A percentile compares a stretch with the other conserved stretches of the same genome.
These are phyloP conservation scores for Sarcophaga carnaria DNA, from an alignment of 2,888 invertebrate species.

Conservation along the genomic window DNA sequence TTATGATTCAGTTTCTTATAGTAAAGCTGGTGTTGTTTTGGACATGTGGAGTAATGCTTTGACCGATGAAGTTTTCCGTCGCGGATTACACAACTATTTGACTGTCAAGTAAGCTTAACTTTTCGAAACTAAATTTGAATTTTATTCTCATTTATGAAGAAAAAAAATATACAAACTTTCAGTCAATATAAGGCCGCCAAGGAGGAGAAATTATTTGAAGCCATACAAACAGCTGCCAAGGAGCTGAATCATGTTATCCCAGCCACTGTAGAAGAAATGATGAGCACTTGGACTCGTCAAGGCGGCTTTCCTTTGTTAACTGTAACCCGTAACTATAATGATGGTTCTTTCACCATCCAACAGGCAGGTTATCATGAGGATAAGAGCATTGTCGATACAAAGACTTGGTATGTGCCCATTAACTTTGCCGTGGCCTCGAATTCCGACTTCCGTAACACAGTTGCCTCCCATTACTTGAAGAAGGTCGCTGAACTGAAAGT, in stretches of 20 bases:
- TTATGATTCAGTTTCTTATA: conserved; percentile 93
- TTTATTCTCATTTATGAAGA: no score
- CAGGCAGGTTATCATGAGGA: conserved; percentile 81
- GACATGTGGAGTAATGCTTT: conserved; percentile 79
- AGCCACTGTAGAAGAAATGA: conserved; percentile 84
- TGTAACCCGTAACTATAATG: conserved; percentile 82
- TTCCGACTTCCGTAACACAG: conserved; percentile 77
- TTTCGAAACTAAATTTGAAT: not conserved
- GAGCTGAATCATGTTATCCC: conserved; percentile 71
- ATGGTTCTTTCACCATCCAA: conserved; percentile 82
- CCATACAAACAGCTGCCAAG: conserved; percentile 74
- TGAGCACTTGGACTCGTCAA: conserved; percentile 85
- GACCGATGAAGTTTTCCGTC: conserved; percentile 75
- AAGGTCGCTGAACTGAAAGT: conserved; percentile 56
- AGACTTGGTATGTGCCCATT: conserved; percentile 78
- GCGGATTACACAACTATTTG: conserved; percentile 77
- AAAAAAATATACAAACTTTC: not conserved
- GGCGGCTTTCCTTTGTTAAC: conserved; percentile 84
- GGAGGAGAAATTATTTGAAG: conserved; percentile 75
- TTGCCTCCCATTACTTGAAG: conserved; percentile 75
- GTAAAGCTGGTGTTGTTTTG: conserved; percentile 89
- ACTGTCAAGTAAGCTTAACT: conserved; percentile 73
- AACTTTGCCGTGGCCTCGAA: conserved; percentile 76
- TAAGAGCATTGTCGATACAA: conserved; percentile 28
- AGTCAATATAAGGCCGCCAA: conserved; percentile 75